These are phyloP conservation scores for Aleiodes leptofemur DNA, from an alignment of 2,888 invertebrate genomes.

Conservation along the genomic window DNA sequence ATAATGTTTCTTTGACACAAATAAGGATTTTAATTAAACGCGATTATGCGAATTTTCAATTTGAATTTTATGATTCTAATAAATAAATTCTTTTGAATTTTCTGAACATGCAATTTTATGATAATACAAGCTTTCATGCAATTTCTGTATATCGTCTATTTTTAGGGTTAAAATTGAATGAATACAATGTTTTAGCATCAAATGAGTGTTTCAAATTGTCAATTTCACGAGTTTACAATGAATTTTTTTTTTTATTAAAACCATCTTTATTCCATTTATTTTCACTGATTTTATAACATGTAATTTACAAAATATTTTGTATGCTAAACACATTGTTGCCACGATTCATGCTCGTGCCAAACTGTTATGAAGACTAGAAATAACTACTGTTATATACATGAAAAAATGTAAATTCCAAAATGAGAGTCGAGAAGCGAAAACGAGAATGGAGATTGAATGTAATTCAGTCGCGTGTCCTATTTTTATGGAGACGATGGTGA, in stretches of 20 bases:
- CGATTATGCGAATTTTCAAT: neutral
- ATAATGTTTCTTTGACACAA: conserved; percentile 4
- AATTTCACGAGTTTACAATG: neutral
- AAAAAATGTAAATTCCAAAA: conserved; percentile 32
- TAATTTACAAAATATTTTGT: neutral
- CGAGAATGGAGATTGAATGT: conserved; percentile 45
- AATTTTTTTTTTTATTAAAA: neutral
- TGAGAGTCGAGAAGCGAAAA: conserved; percentile 40
- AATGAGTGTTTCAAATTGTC: too few relatives aligned
- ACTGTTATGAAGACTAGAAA: conserved; percentile 9
- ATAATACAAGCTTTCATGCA: too few relatives aligned
- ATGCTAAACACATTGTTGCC: conserved; percentile 18
- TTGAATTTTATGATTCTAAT: neutral
- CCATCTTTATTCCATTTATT: neutral
- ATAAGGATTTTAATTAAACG: conserved; percentile 28
- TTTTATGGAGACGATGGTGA: conserved; percentile 37
- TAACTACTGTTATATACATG: neutral
- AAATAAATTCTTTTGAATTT: too few relatives aligned
- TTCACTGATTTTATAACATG: neutral
- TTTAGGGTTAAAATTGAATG: too few relatives aligned
- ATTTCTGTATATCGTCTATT: too few relatives aligned
- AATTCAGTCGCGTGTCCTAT: conserved; percentile 61
- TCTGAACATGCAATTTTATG: too few relatives aligned
- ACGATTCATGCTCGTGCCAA: conserved; percentile 15
- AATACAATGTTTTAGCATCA: neutral